Conservation (phyloP, 1,140 invertebrate genomes). For the Ips typographus region DNA sequence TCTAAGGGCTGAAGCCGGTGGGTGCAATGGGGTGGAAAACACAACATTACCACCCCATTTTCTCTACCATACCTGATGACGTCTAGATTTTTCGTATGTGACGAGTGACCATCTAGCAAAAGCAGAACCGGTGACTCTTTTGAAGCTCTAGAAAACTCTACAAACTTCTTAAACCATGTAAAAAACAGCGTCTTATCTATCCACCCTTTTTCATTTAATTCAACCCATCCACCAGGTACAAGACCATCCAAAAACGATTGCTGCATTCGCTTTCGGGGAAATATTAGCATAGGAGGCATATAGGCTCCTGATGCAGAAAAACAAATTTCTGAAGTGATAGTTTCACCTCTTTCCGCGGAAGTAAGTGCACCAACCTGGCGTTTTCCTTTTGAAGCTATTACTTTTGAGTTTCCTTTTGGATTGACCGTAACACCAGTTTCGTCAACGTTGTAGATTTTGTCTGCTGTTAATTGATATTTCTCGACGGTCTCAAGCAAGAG, state of each 20-base stretch:
- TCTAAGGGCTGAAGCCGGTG: constrained; percentile 51
- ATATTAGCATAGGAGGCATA: constrained; percentile 47
- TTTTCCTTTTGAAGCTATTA: constrained; percentile 51
- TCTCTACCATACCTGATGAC: constrained; percentile 36
- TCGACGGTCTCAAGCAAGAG: constrained; percentile 39
- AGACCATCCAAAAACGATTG: constrained; percentile 37
- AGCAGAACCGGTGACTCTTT: constrained; percentile 43
- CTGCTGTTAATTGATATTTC: constrained; percentile 43
- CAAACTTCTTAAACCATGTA: constrained; percentile 48
- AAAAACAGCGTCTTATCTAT: constrained; percentile 48
- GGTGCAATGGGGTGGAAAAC: constrained; percentile 51
- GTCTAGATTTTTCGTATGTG: constrained; percentile 45
- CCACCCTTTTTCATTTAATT: constrained; percentile 46
- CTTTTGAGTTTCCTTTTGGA: constrained; percentile 51
- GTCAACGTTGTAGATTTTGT: constrained; percentile 42
- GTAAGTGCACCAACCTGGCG: constrained; percentile 54
- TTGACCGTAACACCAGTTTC: constrained; percentile 40
- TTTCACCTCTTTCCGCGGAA: constrained; percentile 43
- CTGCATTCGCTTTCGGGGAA: constrained; percentile 38
- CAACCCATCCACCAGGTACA: constrained; percentile 39
- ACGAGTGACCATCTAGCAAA: constrained; percentile 46
- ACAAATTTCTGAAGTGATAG: constrained; percentile 49
- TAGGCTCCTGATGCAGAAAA: constrained; percentile 46
- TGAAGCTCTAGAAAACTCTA: constrained; percentile 36
- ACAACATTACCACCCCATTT: constrained; percentile 48